Evolutionary conservation across 2,113 vertebrate genomes (phyloP), one percentile per base, ranked within the genome.

Genomic region (Pitta sordida): DNA sequence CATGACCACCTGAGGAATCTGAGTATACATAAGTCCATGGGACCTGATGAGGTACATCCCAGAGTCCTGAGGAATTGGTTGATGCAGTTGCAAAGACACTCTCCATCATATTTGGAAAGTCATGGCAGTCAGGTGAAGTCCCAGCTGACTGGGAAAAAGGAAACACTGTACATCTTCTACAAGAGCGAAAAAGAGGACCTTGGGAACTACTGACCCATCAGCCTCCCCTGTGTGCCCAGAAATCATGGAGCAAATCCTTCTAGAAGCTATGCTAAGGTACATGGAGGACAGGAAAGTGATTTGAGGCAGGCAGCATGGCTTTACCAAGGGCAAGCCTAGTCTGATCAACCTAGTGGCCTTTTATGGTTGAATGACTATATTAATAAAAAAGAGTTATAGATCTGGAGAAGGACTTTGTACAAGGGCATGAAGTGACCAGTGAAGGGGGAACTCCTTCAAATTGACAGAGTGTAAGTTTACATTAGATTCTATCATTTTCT

Each of bases 1-100:
- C 0, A 0, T 30, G 34, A 48, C 7, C 8, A 39, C 20, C 11
- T 34, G 34, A 70, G 24, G 23, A n/a, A 37, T 22, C 5, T 10
- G 26, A 22, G n/a, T 29, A 10, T 39, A 23, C 23, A 5, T 6
- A 14, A 39, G 4, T 41, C 41, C 11, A 17, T 21, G 23, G 13
- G 13, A 53, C 18, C 18, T n/a, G 12, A n/a, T 23, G 23, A 7
- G 15, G 60, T 60, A 19, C 19, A 48, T 46, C 48, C 29, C 39
- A 55, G 74, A 63, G 29, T 55, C 34, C 39, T 63, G 34, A 70
- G 22, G 32, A 55, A 17, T n/a, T n/a, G n/a, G n/a, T n/a, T n/a
- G n/a, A n/a, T n/a, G n/a, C n/a, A n/a, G n/a, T n/a, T n/a, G n/a
- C n/a, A n/a, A n/a, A n/a, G n/a, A n/a, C n/a, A n/a, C n/a, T n/a